Base-by-base conservation (phyloP, 2,888 invertebrate genomes). In the Mayetiola destructor region DNA sequence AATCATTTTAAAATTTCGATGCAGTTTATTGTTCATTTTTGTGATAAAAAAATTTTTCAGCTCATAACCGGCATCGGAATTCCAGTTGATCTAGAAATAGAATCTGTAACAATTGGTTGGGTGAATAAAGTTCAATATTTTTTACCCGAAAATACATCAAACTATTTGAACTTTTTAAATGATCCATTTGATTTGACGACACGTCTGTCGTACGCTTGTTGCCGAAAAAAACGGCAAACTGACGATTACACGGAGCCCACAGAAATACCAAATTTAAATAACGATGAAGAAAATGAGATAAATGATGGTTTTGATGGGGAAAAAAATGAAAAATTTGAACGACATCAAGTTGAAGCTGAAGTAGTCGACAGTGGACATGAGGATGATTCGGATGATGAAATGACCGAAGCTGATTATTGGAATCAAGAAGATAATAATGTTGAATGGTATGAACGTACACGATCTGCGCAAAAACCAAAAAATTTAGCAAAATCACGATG, bases 401-500 rank as follows among this genome's bases (percentile, higher is more conserved):
- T 48, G 27, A n/a, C 27, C 8, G 54, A 56, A 27, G 48, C 42
- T 4, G 39, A 56, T n/a, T 39, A 57, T 35, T 52, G 55, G 39
- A 52, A 55, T 18, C 35, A 56, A 39, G 57, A 56, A 53, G 36
- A 57, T 21, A 14, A n/a, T 2, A 35, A 55, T 20, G 32, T 21
- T 2, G 36, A 57, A 36, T 57, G 18, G 32, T 2, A 21, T 1
- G 5, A 6, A 3, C 16, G 14, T 10, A 16, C 35, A n/a, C 16
- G 20, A 5, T n/a, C 16, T 16, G 27, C 42, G 36, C 52, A 35
- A 18, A 9, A 57, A 52, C 57, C 48, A 35, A 20, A 36, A 35
- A 37, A 52, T 27, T 37, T 57, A 10, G 68, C 72, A 63, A 74
- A 75, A 72, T 75, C 75, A 56, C 69, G 80, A 66, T 84, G 83